Percentiles rank a stretch among this genome's conserved stretches.
phyloP scores from a whole-genome alignment of 2,888 invertebrate species.

The Polydrusus tereticollis region DNA sequence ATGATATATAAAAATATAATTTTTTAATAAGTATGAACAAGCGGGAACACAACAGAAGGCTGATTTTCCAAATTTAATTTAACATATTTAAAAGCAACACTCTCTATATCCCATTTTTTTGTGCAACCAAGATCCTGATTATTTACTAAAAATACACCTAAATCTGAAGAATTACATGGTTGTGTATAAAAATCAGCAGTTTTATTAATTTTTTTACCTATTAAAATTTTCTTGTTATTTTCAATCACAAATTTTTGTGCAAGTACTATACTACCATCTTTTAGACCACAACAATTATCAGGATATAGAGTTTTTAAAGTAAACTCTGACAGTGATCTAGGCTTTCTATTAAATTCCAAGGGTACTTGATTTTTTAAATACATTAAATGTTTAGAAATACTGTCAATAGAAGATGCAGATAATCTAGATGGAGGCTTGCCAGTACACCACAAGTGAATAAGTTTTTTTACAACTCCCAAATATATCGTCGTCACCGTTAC shows the following conservation, averaged over 20 bases:
- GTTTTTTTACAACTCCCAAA: conserved; percentile 51
- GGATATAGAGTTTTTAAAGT: neutral
- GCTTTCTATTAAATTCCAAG: conserved; percentile 22
- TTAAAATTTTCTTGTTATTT: neutral
- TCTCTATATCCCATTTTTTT: too few relatives aligned
- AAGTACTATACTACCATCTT: neutral
- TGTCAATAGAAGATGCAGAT: neutral
- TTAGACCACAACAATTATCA: neutral
- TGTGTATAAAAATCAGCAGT: neutral
- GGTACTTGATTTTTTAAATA: conserved; percentile 7
- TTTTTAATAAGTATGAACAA: too few relatives aligned
- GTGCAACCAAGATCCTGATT: too few relatives aligned
- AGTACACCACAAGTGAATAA: conserved; percentile 1
- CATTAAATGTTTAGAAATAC: conserved; percentile 7
- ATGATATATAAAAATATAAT: too few relatives aligned
- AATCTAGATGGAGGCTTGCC: conserved; percentile 12
- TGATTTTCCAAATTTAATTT: too few relatives aligned
- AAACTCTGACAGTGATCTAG: conserved; percentile 11
- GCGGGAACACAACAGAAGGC: too few relatives aligned
- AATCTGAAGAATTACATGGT: neutral
- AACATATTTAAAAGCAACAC: too few relatives aligned
- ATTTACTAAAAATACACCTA: too few relatives aligned
- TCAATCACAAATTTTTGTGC: neutral
- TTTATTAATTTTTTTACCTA: neutral
- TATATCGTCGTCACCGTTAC: too few relatives aligned